phyloP scores from a whole-genome alignment of 1,140 invertebrate species.

The Augochlora pura region DNA sequence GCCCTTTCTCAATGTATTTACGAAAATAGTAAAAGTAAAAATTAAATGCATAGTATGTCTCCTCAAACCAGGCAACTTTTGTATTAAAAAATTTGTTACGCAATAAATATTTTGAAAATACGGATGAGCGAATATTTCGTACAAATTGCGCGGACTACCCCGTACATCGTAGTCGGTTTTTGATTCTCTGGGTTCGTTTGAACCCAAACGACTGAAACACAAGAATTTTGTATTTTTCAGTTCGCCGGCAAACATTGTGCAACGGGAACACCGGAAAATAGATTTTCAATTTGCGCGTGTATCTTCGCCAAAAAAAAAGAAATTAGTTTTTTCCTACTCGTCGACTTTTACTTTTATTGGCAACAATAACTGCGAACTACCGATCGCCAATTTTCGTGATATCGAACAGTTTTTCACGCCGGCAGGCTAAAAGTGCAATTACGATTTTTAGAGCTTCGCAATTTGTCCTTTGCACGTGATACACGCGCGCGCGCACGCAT shows the following conservation, averaged over 20 bases:
- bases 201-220: too few species aligned
- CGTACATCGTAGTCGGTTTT: too few species aligned
- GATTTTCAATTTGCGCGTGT: neutral
- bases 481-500: too few species aligned
- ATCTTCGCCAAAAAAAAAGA: neutral
- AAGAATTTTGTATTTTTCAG: neutral
- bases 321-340: neutral
- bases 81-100: too few species aligned
- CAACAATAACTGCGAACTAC: neutral
- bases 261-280: neutral
- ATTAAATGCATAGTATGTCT: too few species aligned
- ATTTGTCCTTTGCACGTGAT: conserved; percentile 15
- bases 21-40: too few species aligned
- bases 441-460: conserved; percentile 46
- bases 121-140: too few species aligned
- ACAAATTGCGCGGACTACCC: too few species aligned
- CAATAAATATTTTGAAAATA: too few species aligned
- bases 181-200: too few species aligned
- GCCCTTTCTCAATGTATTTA: too few species aligned
- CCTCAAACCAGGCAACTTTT: too few species aligned
- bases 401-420: conserved; percentile 35
- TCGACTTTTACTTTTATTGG: neutral
- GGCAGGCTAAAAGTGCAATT: conserved; percentile 44
- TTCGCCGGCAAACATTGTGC: neutral
- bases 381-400: conserved; percentile 33